Conservation (phyloP, 2,797 vertebrate species). For the Falco peregrinus region DNA sequence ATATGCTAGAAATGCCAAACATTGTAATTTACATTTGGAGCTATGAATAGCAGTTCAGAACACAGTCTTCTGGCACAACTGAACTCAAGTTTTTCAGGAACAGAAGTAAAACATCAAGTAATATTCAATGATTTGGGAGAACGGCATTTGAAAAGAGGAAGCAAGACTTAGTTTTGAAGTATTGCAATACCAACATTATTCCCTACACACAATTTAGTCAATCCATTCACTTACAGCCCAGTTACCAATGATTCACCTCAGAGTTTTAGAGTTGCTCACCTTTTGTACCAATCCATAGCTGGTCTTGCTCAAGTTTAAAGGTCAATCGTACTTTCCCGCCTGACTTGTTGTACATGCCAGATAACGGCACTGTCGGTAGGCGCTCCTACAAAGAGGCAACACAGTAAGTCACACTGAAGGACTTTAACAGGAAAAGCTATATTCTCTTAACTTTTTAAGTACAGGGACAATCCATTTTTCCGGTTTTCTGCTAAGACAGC, state of each 20-base stretch:
- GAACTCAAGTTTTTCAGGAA: not conserved
- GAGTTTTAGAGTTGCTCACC: conserved; percentile 76
- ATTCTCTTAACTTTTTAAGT: not conserved
- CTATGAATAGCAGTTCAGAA: not conserved
- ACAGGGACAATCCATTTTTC: not conserved
- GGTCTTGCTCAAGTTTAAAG: conserved; percentile 99
- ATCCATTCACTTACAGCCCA: not conserved
- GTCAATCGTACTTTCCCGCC: conserved; percentile 98
- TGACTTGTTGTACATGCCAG: conserved; percentile 99
- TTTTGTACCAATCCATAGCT: conserved; percentile 99
- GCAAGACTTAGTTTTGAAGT: not conserved
- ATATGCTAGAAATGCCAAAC: not conserved
- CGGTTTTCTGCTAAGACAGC: not conserved
- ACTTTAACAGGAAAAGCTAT: not conserved
- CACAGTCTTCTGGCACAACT: not conserved
- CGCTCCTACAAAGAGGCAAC: conserved; percentile 84
- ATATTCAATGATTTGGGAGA: not conserved
- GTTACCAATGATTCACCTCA: not conserved
- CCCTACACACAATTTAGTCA: not conserved
- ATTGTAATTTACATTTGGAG: not conserved
- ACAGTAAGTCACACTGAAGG: not conserved
- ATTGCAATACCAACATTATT: not conserved
- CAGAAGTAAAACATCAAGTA: not conserved
- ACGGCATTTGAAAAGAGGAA: not conserved
- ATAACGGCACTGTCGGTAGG: conserved; percentile 94